Conservation (phyloP, 2,888 invertebrate species). For the Augiades crinisus region DNA sequence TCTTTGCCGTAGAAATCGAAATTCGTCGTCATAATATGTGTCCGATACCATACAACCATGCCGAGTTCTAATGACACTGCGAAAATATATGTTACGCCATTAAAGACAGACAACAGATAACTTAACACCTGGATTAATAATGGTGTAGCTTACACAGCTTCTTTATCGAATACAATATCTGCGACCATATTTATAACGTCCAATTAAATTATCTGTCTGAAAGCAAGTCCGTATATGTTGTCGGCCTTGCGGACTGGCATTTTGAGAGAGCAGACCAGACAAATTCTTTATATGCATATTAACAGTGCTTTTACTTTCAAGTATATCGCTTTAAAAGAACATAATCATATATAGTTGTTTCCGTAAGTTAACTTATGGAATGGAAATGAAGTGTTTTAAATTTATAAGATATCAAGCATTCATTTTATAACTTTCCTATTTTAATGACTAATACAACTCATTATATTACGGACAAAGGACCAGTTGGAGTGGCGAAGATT, state of each 20-base stretch:
- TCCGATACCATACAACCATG: not conserved
- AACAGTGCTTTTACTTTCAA: no score
- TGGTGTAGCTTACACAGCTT: conserved; percentile 5
- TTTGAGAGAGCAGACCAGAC: conserved; percentile 14
- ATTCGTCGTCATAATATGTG: not conserved
- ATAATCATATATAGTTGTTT: no score
- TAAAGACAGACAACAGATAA: conserved; percentile 11
- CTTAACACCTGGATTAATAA: conserved; percentile 20
- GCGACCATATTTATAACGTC: conserved; percentile 5
- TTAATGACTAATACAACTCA: no score
- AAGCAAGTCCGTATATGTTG: conserved; percentile 15
- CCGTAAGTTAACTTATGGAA: no score
- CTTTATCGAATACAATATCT: conserved; percentile 15
- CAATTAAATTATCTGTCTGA: conserved; percentile 19
- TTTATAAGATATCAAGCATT: no score
- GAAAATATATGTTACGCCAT: conserved; percentile 2
- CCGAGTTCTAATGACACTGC: not conserved
- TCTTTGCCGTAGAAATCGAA: conserved; percentile 4
- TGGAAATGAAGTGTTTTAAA: no score
- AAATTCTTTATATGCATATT: conserved; percentile 16
- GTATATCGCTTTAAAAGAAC: no score
- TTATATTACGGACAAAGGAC: no score
- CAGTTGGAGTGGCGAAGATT: no score
- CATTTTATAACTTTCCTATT: no score
- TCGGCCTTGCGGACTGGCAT: conserved; percentile 18